A percentile compares a stretch with the other conserved stretches of the same genome.
phyloP scores from a whole-genome alignment of 2,797 vertebrate genomes.

The Chiloscyllium punctatum region DNA sequence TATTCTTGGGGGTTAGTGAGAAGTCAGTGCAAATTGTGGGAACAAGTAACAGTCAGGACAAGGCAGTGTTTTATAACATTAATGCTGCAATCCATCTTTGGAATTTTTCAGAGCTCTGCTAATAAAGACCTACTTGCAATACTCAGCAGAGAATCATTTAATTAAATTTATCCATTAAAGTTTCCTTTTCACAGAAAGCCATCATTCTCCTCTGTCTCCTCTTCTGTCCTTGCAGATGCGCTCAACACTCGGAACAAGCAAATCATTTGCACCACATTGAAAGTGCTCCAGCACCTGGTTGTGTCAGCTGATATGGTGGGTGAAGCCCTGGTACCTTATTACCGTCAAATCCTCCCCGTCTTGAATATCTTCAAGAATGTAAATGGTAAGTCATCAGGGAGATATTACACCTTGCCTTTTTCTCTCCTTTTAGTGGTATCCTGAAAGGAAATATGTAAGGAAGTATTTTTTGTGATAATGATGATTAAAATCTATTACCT shows the following conservation, averaged over 20 bases:
- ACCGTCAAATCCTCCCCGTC: conserved; percentile 83
- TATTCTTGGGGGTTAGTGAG: conserved; percentile 52
- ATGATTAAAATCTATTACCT: conserved; percentile 50
- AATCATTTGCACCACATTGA: conserved; percentile 81
- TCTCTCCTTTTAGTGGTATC: background rate
- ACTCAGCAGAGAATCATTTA: conserved; percentile 50
- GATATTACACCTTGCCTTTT: background rate
- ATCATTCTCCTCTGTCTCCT: conserved; percentile 24
- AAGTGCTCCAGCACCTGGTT: conserved; percentile 85
- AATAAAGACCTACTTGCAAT: conserved; percentile 50
- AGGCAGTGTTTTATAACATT: conserved; percentile 53
- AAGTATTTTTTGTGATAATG: conserved; percentile 48
- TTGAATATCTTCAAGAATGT: conserved; percentile 90
- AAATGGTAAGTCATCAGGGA: conserved; percentile 69
- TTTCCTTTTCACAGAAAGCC: conserved; percentile 34
- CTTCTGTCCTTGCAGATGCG: conserved; percentile 59
- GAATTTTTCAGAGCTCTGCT: conserved; percentile 51
- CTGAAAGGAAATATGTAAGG: conserved; percentile 40
- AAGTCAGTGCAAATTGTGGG: conserved; percentile 52
- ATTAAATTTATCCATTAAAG: conserved; percentile 49
- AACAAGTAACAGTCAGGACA: conserved; percentile 52
- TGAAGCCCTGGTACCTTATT: conserved; percentile 79
- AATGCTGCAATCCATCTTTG: conserved; percentile 49
- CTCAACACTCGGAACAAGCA: conserved; percentile 79
- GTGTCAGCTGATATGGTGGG: conserved; percentile 75